Conservation (phyloP, 2,797 vertebrate species). For the Caiman crocodilus region DNA sequence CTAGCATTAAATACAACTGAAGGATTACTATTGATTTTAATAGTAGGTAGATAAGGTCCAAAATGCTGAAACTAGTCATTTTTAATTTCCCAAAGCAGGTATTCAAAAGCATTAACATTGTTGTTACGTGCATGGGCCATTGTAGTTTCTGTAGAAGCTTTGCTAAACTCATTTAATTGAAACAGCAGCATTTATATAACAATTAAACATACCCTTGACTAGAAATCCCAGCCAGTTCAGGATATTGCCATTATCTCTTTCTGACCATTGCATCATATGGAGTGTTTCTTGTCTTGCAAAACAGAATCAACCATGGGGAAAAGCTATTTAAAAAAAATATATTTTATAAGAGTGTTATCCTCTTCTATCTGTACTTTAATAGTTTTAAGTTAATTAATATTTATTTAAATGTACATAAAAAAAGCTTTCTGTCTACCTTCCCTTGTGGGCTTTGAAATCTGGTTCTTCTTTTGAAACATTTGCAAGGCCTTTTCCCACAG, state of each 20-base stretch:
- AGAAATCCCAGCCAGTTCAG: fast-evolving
- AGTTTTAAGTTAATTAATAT: background rate
- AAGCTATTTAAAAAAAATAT: background rate
- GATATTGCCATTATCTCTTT: background rate
- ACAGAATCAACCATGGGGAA: background rate
- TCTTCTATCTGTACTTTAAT: background rate
- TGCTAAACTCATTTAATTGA: background rate
- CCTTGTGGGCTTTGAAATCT: background rate
- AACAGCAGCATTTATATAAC: background rate
- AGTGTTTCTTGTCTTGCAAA: background rate
- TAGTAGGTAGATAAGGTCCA: background rate
- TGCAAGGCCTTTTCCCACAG: slow-evolving; percentile 4
- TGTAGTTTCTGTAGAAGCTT: background rate
- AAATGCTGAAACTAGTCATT: background rate
- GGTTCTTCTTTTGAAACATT: background rate
- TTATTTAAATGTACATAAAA: background rate
- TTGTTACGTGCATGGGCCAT: background rate
- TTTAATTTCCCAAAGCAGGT: background rate
- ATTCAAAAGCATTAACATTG: background rate
- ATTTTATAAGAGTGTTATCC: background rate
- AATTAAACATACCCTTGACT: background rate
- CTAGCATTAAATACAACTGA: background rate
- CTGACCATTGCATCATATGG: background rate
- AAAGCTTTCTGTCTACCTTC: background rate
- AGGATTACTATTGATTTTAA: fast-evolving